Evolutionary conservation across 64 coral and sea anemone genomes (phyloP), one percentile per base, ranked within the genome.

Genomic region (Actinia tenebrosa): DNA sequence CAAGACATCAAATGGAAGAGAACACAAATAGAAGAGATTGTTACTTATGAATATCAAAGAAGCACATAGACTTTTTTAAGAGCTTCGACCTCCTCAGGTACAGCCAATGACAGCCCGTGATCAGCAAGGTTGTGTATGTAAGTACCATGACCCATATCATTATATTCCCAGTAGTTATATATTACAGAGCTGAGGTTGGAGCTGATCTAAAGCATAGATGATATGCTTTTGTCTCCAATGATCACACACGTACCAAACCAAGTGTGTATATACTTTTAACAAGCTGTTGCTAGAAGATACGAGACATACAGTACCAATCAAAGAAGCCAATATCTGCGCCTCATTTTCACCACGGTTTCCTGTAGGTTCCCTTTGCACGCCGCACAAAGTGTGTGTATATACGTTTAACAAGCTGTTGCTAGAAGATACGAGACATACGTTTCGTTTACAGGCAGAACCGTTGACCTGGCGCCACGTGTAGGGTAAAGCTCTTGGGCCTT

Each of bases 41-140:
- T 23, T 95, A 30, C 85, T 91, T 5, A 81, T 50, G 44, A 90
- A 83, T 10, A 91, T 87, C 86, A 79, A 3, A 79, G 92, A 94
- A 66, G 86, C 82, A 4, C 59, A 91, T 79, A 69, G 68, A 53
- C 81, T 90, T 55, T 90, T 85, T 56, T 50, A 79, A 45, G 54
- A 83, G 56, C 87, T 89, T 30, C 17, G 61, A 44, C 87, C 87
- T 54, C 50, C 58, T 47, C 87, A 86, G 79, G 87, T 89, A 37
- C 30, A 78, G 77, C 92, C 92, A 79, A 93, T 89, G 75, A 86
- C 87, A 78, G 61, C 69, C 55, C 69, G 84, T 84, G 87, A 93
- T 86, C 83, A 86, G 13, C 61, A 93, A 71, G 92, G 89, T 56
- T 89, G 71, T 66, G 83, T 62, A 25, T 89, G 92, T 59, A 93